phyloP scores from a whole-genome alignment of 2,113 vertebrate species.

The Pithys albifrons region DNA sequence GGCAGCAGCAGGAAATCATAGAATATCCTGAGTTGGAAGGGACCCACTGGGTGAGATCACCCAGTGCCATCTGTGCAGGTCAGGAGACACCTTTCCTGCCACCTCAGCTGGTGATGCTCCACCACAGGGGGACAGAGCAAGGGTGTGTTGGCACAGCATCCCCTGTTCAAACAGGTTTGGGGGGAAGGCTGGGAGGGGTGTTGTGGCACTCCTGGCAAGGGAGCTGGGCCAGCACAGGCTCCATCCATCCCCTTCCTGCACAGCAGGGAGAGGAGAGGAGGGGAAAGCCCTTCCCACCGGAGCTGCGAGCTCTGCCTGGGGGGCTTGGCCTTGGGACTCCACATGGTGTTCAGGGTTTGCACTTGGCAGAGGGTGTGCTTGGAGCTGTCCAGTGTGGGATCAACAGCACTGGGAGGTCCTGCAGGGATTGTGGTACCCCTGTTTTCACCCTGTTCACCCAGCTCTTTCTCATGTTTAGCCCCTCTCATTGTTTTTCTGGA shows the following conservation, averaged over 20 bases:
- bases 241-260: not conserved
- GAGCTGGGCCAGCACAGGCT: not conserved
- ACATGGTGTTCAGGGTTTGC: not conserved
- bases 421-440: accelerated
- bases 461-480: not conserved
- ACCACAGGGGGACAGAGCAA: not conserved
- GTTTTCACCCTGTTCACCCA: not conserved
- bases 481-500: not conserved
- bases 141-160: not conserved
- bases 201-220: not conserved
- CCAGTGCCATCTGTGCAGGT: not conserved
- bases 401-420: not conserved
- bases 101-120: not conserved
- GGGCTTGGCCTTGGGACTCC: not conserved
- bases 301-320: not conserved
- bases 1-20: not conserved
- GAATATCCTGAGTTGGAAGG: not conserved
- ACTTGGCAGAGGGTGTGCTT: not conserved
- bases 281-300: not conserved
- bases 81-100: not conserved
- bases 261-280: not conserved
- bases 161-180: not conserved
- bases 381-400: not conserved
- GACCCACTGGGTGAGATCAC: not conserved
- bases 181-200: not conserved